Base-by-base conservation (phyloP, 2,797 vertebrate genomes). In the Gila robusta region DNA sequence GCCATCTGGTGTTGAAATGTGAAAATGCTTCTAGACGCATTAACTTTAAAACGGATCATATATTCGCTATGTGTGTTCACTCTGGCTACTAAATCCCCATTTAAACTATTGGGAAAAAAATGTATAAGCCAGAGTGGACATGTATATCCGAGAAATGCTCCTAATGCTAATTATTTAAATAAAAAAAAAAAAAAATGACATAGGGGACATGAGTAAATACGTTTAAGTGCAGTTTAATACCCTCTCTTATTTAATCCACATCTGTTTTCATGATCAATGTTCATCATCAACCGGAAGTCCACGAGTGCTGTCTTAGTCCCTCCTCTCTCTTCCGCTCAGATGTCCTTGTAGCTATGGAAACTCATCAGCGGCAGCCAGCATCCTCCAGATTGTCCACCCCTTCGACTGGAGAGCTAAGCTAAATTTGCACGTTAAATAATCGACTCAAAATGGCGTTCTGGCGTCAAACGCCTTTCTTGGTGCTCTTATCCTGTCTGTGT, bases 391-490 rank as follows among this genome's bases (percentile, higher is more conserved):
- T 17, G 47, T 86, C 41, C 44, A 80, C 66, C 86, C n/a, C 54
- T 21, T 82, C 83, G 72, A 70, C 72, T 66, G 69, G 54, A 69
- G 78, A 70, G 74, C 79, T 83, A 77, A 83, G 78, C 69, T 14
- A 71, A 82, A 91, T 88, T 90, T 89, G 92, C 89, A 79, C 82
- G 90, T 92, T 86, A 89, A 89, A 86, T 83, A 66, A 93, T 82
- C 89, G 89, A 80, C 91, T 89, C 95, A 96, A 96, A 95, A 96
- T 96, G 96, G 96, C 96, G 95, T 92, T 93, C 66, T 87, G 21
- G 85, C 89, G 92, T 79, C 93, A 92, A 85, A 47, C 91, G 7
- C 87, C 88, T 49, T 92, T 91, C 88, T 83, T 93, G 56, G 77
- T 90, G 87, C 91, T 96, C 4, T 92, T 86, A 90, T 87, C 52